Evolutionary conservation across 2,888 invertebrate genomes (phyloP).

Genomic region (Camponotus fellah): DNA sequence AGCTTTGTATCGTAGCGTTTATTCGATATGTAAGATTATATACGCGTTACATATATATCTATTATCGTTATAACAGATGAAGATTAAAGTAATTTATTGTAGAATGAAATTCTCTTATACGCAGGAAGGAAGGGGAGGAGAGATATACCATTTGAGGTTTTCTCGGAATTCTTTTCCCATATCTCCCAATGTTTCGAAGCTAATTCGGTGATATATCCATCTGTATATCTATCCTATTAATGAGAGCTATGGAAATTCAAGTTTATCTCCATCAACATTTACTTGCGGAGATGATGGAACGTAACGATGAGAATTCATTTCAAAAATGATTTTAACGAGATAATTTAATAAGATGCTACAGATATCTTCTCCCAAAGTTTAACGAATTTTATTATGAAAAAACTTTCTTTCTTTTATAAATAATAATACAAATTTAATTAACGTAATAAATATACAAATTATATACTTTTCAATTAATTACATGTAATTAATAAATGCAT

Average conservation of each 20-base stretch:
- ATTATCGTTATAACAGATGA: constrained; percentile 47
- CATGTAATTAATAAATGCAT: not conserved
- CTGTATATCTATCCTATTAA: constrained; percentile 32
- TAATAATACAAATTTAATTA: not conserved
- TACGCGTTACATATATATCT: constrained; percentile 32
- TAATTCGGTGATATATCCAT: constrained; percentile 46
- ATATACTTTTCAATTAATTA: not conserved
- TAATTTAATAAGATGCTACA: not conserved
- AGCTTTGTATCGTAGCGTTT: constrained; percentile 52
- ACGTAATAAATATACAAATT: not conserved
- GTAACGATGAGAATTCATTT: constrained; percentile 9
- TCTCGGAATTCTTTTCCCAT: constrained; percentile 11
- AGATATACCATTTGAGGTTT: not conserved
- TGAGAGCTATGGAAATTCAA: constrained; percentile 25
- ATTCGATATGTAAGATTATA: constrained; percentile 41
- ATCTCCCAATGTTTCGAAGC: constrained; percentile 46
- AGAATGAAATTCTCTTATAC: constrained; percentile 35
- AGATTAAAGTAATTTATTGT: constrained; percentile 52
- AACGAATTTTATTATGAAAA: not conserved
- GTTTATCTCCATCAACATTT: not conserved
- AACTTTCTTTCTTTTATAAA: not conserved
- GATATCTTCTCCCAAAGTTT: not conserved
- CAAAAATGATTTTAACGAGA: not conserved
- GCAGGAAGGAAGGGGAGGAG: not conserved
- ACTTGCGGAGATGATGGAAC: not conserved